Evolutionary conservation across 2,797 vertebrate genomes (phyloP).

Genomic region (Tiaroga cobitis): DNA sequence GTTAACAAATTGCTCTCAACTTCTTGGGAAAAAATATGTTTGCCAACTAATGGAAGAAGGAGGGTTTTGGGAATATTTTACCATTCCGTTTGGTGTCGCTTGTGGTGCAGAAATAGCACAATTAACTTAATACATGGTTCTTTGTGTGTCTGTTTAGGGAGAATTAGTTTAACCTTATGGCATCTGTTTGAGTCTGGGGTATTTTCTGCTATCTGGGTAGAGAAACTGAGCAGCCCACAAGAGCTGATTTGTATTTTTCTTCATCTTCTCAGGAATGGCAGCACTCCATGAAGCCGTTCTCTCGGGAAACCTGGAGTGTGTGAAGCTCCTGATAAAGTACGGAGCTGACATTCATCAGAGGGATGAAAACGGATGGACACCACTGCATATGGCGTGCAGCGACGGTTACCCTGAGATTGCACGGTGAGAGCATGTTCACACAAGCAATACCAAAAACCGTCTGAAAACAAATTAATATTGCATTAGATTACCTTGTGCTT

Average conservation of each 20-base stretch:
- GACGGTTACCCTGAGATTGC: slow-evolving; percentile 90
- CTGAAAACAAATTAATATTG: neutral
- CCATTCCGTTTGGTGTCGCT: neutral
- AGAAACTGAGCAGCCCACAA: neutral
- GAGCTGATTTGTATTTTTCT: neutral
- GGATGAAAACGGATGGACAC: slow-evolving; percentile 92
- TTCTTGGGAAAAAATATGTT: neutral
- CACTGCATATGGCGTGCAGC: slow-evolving; percentile 95
- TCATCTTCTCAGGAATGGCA: slow-evolving; percentile 86
- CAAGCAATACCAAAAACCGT: neutral
- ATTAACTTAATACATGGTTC: neutral
- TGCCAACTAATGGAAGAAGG: neutral
- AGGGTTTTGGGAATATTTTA: neutral
- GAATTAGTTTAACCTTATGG: neutral
- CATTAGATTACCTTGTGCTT: neutral
- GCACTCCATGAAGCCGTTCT: slow-evolving; percentile 94
- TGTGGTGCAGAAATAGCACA: neutral
- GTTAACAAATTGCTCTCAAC: neutral
- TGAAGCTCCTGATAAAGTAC: slow-evolving; percentile 89
- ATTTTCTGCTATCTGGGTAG: neutral
- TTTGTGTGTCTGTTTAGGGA: neutral
- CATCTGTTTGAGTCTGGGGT: neutral
- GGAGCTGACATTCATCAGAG: slow-evolving; percentile 92
- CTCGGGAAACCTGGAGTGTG: slow-evolving; percentile 91
- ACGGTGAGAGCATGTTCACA: slow-evolving; percentile 71